These are phyloP conservation scores for Chorisops tibialis DNA, from an alignment of 2,888 invertebrate species.

Conservation along the genomic window DNA sequence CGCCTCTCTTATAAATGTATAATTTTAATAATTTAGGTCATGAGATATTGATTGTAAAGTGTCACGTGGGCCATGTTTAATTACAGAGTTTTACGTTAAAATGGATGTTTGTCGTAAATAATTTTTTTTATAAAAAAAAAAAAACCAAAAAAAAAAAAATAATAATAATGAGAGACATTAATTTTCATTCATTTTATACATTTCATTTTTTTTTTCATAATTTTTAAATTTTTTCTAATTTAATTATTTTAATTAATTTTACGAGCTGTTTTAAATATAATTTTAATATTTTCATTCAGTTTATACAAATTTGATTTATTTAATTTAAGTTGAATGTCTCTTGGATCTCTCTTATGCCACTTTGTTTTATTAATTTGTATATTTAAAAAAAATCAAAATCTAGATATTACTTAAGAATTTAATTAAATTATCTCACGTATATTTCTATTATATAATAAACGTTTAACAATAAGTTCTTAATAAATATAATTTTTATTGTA, in stretches of 20 bases:
- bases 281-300: background rate
- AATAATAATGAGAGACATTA: constrained; percentile 27
- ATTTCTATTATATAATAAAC: constrained; percentile 6
- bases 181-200: constrained; percentile 3
- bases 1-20: constrained; percentile 25
- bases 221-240: constrained; percentile 16
- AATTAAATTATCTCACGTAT: constrained; percentile 18
- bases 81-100: constrained; percentile 32
- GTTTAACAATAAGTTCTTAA: background rate
- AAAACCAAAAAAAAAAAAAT: too few relatives aligned
- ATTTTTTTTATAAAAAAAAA: constrained; percentile 13
- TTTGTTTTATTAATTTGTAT: constrained; percentile 16
- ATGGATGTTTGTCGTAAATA: constrained; percentile 33
- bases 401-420: constrained; percentile 8
- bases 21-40: constrained; percentile 29
- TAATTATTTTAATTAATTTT: background rate
- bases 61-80: constrained; percentile 35
- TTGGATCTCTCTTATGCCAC: constrained; percentile 46
- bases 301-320: constrained; percentile 29
- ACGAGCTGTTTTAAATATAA: background rate
- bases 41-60: constrained; percentile 34
- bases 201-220: constrained; percentile 10
- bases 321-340: constrained; percentile 46
- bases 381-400: background rate
- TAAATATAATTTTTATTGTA: constrained; percentile 21